Evolutionary conservation across 2,888 invertebrate genomes (phyloP), one percentile per base, ranked within the genome.

Genomic region (Hirtodrosophila cameraria): DNA sequence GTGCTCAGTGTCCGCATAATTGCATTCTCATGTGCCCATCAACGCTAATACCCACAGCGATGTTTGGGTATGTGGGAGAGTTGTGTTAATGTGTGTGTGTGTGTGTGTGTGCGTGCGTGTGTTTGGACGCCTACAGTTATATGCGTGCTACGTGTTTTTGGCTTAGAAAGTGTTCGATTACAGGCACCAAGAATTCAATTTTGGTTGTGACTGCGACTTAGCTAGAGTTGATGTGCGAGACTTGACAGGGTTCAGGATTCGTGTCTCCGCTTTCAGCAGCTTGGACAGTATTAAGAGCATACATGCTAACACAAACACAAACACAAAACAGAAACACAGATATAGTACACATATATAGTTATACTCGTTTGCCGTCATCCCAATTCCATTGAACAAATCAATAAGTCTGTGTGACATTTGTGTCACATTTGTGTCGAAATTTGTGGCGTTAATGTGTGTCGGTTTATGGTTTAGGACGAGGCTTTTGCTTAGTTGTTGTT

Each of bases 401-500:
- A 78, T 83, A 82, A 70, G 76, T 79, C 73, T 60, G 63, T 73
- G 66, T 83, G 77, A 83, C 84, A 79, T 73, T 79, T 80, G 80
- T 79, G 81, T 79, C 84, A 83, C 79, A 83, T 83, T 84, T 83
- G 77, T 79, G 81, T 83, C 81, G 58, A 67, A 77, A 73, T 67
- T 70, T 70, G 78, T 61, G 81, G 81, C 73, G 77, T 83, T 83
- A 79, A 79, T 83, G 84, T 80, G 62, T 57, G 59, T n/a, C 60
- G 63, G 55, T 62, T 78, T 78, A 83, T 66, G 65, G 80, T 72
- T 70, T 60, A 55, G 55, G 45, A 20, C 31, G 20, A 27, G 16
- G 41, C 54, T 66, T 43, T 36, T 49, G 52, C 43, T 59, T 57
- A 42, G 62, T 68, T 69, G 61, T 23, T 63, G 31, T 36, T 53